These are phyloP conservation scores for Drosophila meridionalis DNA, from an alignment of 2,888 invertebrate genomes.

Conservation along the genomic window DNA sequence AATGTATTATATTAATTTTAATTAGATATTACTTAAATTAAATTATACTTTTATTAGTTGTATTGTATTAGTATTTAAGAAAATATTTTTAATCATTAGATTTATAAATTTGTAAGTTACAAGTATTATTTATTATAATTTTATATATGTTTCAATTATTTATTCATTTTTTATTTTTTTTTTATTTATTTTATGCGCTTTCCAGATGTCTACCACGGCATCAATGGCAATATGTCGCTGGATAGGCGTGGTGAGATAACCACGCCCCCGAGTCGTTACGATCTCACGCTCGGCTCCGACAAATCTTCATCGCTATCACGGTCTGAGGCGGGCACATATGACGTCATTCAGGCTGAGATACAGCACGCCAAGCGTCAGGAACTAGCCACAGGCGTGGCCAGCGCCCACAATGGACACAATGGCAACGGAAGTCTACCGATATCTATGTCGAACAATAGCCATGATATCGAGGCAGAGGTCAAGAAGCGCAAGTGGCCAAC, in stretches of 20 bases:
- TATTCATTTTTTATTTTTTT: conserved; percentile 10
- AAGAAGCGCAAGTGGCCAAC: conserved; percentile 87
- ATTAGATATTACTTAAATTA: background rate
- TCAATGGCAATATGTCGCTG: conserved; percentile 85
- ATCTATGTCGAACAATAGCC: conserved; percentile 23
- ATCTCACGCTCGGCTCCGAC: conserved; percentile 84
- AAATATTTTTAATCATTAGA: background rate
- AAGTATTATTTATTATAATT: conserved; percentile 1
- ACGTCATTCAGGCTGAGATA: conserved; percentile 84
- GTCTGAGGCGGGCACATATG: conserved; percentile 85
- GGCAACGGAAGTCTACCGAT: conserved; percentile 27
- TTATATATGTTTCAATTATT: conserved; percentile 3
- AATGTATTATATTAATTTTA: background rate
- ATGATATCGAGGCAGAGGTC: conserved; percentile 81
- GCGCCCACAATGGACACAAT: conserved; percentile 72
- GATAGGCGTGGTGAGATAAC: conserved; percentile 83
- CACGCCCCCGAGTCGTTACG: conserved; percentile 82
- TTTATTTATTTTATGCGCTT: conserved; percentile 13
- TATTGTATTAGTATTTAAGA: background rate
- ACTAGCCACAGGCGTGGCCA: conserved; percentile 73
- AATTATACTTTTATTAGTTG: background rate
- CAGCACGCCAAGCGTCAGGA: conserved; percentile 83
- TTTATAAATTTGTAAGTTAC: background rate
- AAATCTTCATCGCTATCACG: conserved; percentile 85
- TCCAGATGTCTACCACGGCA: conserved; percentile 84